Percentiles rank a stretch among this genome's conserved stretches.
These are phyloP conservation scores for Paradisaea rubra DNA, from an alignment of 2,113 vertebrate genomes.

Conservation along the genomic window DNA sequence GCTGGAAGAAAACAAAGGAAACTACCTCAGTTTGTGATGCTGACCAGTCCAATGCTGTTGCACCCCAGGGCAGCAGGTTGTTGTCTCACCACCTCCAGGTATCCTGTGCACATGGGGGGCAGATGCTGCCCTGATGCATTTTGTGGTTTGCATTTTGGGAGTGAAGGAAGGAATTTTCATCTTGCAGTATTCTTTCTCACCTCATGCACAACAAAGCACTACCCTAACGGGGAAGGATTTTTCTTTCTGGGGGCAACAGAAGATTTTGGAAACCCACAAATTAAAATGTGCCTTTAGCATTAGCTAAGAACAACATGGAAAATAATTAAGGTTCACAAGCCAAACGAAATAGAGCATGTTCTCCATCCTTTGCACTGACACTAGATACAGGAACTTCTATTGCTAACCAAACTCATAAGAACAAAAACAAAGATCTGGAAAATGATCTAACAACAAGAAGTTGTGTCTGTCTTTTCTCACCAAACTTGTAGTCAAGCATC, in stretches of 20 bases:
- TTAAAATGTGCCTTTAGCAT: background rate
- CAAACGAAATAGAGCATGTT: background rate
- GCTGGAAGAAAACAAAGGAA: slow-evolving; percentile 68
- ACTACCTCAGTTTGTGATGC: background rate
- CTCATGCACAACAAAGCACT: background rate
- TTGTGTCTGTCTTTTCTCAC: background rate
- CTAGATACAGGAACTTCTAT: background rate
- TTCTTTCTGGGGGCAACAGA: background rate
- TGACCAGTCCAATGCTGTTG: background rate
- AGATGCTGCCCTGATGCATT: background rate
- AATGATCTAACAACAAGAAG: background rate
- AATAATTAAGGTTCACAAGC: background rate
- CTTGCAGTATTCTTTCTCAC: background rate
- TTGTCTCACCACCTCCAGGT: background rate
- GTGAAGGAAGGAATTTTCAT: background rate
- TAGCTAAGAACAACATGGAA: background rate
- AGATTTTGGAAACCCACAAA: background rate
- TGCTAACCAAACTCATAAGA: background rate
- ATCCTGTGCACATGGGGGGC: background rate
- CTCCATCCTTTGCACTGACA: background rate
- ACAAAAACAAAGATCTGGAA: background rate
- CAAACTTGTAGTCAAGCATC: background rate
- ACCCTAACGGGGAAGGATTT: background rate
- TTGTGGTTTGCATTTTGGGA: background rate
- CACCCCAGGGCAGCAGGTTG: background rate